Conservation (phyloP, 1,140 invertebrate genomes). For the Maniola jurtina region DNA sequence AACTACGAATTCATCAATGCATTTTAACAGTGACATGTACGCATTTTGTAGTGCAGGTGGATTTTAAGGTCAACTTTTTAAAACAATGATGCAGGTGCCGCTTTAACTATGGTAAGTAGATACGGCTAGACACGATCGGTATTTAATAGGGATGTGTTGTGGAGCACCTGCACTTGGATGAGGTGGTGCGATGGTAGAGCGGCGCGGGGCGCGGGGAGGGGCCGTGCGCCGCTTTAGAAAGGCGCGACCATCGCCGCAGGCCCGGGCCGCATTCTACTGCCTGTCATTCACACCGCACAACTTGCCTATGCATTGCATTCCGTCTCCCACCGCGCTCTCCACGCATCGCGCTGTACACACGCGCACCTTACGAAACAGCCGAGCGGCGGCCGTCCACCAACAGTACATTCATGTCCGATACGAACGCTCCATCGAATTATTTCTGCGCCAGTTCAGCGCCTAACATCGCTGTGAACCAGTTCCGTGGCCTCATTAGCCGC, state of each 20-base stretch:
- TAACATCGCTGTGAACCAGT: slow-evolving; percentile 67
- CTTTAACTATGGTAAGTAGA: slow-evolving; percentile 69
- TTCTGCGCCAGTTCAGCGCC: slow-evolving; percentile 59
- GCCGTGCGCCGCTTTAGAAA: slow-evolving; percentile 75
- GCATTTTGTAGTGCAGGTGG: slow-evolving; percentile 62
- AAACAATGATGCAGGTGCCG: slow-evolving; percentile 71
- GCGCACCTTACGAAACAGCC: slow-evolving; percentile 58
- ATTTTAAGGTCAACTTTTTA: slow-evolving; percentile 65
- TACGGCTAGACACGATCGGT: slow-evolving; percentile 73
- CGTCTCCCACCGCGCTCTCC: slow-evolving; percentile 66
- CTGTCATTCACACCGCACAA: slow-evolving; percentile 77
- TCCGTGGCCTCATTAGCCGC: slow-evolving; percentile 61
- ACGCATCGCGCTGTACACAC: slow-evolving; percentile 56
- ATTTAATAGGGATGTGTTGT: slow-evolving; percentile 75
- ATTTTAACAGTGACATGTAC: slow-evolving; percentile 40
- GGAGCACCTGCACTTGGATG: slow-evolving; percentile 67
- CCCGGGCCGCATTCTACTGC: slow-evolving; percentile 76
- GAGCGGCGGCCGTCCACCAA: slow-evolving; percentile 38
- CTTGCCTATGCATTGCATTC: slow-evolving; percentile 77
- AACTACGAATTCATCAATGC: slow-evolving; percentile 32
- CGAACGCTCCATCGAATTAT: slow-evolving; percentile 63
- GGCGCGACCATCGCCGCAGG: slow-evolving; percentile 76
- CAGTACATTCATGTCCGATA: slow-evolving; percentile 48
- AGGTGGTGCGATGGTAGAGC: slow-evolving; percentile 58
- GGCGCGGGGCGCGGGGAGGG: slow-evolving; percentile 47